Conservation (phyloP, 2,797 vertebrate genomes). For the Taenioides sp. region DNA sequence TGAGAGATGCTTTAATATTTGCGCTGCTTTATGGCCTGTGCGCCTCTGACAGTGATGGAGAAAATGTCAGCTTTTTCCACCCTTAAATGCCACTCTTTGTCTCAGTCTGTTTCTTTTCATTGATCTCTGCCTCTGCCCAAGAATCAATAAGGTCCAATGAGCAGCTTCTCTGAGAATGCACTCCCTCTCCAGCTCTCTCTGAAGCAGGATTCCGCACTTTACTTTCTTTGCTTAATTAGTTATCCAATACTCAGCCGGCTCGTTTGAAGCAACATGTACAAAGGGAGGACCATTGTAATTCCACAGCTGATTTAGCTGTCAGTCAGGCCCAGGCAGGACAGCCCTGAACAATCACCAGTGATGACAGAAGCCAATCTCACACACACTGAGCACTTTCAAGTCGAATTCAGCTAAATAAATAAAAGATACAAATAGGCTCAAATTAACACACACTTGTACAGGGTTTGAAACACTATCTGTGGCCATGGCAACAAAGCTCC, state of each 20-base stretch:
- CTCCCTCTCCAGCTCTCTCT: constrained; percentile 62
- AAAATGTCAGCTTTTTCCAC: constrained; percentile 93
- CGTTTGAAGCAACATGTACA: constrained; percentile 47
- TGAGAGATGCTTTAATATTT: constrained; percentile 99
- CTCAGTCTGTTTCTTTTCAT: constrained; percentile 91
- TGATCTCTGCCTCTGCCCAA: constrained; percentile 93
- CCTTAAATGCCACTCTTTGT: constrained; percentile 98
- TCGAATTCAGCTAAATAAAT: neutral
- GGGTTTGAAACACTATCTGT: neutral
- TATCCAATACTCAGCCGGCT: constrained; percentile 53
- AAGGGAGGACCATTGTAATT: constrained; percentile 50
- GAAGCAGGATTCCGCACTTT: constrained; percentile 61
- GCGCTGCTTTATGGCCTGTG: constrained; percentile 89
- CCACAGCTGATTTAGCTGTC: constrained; percentile 63
- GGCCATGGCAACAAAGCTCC: neutral
- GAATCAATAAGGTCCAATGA: constrained; percentile 91
- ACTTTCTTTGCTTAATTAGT: constrained; percentile 74
- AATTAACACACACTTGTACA: neutral
- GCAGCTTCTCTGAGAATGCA: constrained; percentile 90
- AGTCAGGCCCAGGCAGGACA: constrained; percentile 28
- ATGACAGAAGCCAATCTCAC: constrained; percentile 9
- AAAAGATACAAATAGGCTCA: neutral
- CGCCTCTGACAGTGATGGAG: constrained; percentile 95
- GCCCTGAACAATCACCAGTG: neutral
- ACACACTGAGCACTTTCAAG: neutral